Evolutionary conservation across 1,140 invertebrate species (phyloP).

Genomic region (Trichonephila clavipes): DNA sequence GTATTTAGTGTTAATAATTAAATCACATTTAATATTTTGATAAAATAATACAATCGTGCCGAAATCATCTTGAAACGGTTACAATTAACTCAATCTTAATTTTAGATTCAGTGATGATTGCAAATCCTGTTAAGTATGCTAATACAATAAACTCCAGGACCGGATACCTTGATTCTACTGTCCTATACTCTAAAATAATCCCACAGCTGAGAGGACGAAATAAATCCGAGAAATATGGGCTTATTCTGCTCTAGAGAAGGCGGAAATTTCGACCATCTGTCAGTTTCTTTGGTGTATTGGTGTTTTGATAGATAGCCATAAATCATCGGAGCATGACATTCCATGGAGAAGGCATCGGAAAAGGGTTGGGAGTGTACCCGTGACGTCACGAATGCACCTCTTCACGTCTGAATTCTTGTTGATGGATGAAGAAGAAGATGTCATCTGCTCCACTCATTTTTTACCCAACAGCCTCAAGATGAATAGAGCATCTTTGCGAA

Average conservation of each 20-base stretch:
- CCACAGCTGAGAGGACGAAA: neutral
- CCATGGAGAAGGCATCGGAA: neutral
- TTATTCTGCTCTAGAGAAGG: slow-evolving; percentile 1
- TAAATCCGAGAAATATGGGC: slow-evolving; percentile 25
- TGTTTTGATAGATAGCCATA: slow-evolving; percentile 47
- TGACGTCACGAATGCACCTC: slow-evolving; percentile 23
- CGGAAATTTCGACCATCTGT: slow-evolving; percentile 21
- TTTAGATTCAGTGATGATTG: no score
- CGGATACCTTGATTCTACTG: neutral
- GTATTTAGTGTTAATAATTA: no score
- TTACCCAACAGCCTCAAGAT: neutral
- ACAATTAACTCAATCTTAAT: no score
- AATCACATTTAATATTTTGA: no score
- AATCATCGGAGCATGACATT: neutral
- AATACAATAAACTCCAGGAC: no score
- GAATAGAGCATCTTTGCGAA: neutral
- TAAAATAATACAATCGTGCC: no score
- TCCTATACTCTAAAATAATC: neutral
- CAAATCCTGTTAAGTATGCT: no score
- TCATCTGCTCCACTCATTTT: slow-evolving; percentile 3
- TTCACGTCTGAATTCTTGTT: slow-evolving; percentile 32
- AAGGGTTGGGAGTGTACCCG: neutral
- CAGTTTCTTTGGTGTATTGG: slow-evolving; percentile 39
- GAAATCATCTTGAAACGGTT: no score
- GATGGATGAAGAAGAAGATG: slow-evolving; percentile 41